Base-by-base conservation (phyloP, 2,888 invertebrate genomes). In the Cataglyphis rosenhaueri region DNA sequence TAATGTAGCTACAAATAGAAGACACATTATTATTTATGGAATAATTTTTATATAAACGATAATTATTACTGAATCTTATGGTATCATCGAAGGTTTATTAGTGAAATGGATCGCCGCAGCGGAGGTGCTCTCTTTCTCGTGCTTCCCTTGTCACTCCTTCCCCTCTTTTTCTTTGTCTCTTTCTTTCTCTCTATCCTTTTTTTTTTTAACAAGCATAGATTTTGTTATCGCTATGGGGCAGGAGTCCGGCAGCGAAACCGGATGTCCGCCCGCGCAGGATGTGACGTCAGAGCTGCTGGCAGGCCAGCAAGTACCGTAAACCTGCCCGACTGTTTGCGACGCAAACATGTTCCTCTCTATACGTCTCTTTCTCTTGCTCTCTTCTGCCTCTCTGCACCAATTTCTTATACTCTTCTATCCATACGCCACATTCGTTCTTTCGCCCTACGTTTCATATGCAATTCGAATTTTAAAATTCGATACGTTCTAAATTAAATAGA, bases 211-310 rank as follows among this genome's bases (percentile, higher is more conserved):
- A 87, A 89, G 88, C 88, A 90, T 91, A 90, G 92, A 92, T 92
- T 92, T 89, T 89, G 88, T 94, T 94, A 94, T 94, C 94, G 89
- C 88, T 70, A 78, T 83, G 87, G 86, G 90, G 90, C 92, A 92
- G 92, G 92, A 94, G 93, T 93, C 93, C 93, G 88, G 92, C 91
- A 89, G 86, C 85, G 86, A 92, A 89, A 91, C 93, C 94, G 94
- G 94, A 94, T 92, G 92, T 94, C 94, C 94, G 94, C 92, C 91
- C 90, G 87, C 89, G 90, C 94, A 94, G 94, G 94, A 94, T 93
- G 89, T 94, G 94, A 94, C 94, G 94, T 94, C 93, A 93, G 86
- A 86, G 86, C 83, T 88, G 90, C 88, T 78, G 90, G 76, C 88
- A 84, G 86, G 62, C 83, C 81, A 78, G 52, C 83, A 70, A 85